Percentiles rank a stretch among this genome's conserved stretches.
These are phyloP conservation scores for Chloroclystis v-ata DNA, from an alignment of 2,888 invertebrate species.

Conservation along the genomic window DNA sequence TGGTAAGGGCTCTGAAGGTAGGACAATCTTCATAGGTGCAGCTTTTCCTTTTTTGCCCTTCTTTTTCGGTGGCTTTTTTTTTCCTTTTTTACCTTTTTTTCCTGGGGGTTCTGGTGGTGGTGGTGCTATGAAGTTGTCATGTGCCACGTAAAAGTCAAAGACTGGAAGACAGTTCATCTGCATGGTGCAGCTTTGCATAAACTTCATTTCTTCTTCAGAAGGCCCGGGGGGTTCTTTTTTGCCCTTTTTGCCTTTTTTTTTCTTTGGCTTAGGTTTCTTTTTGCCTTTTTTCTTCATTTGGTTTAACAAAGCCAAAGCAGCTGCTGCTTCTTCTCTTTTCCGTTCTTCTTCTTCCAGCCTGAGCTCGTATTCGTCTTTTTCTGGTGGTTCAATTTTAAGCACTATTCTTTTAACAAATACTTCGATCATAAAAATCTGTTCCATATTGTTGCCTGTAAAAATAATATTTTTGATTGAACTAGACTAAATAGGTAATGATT, in stretches of 20 bases:
- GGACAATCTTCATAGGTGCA: slow-evolving; percentile 42
- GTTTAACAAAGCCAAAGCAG: slow-evolving; percentile 54
- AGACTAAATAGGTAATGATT: no score
- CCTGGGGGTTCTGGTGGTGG: slow-evolving; percentile 60
- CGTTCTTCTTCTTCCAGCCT: slow-evolving; percentile 56
- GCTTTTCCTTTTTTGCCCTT: slow-evolving; percentile 50
- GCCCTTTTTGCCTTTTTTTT: slow-evolving; percentile 54
- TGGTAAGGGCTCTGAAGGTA: slow-evolving; percentile 68
- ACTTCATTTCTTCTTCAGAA: slow-evolving; percentile 71
- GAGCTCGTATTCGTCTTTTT: slow-evolving; percentile 68
- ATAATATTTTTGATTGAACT: no score
- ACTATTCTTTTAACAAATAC: slow-evolving; percentile 65
- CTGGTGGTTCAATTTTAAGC: slow-evolving; percentile 63
- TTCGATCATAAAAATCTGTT: slow-evolving; percentile 73
- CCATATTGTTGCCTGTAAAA: slow-evolving; percentile 41
- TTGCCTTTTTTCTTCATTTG: slow-evolving; percentile 37
- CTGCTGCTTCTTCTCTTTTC: slow-evolving; percentile 51
- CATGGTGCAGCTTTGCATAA: slow-evolving; percentile 66
- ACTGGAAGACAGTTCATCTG: slow-evolving; percentile 66
- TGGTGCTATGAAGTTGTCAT: slow-evolving; percentile 68
- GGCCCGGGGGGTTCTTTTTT: slow-evolving; percentile 64
- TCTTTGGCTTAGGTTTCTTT: slow-evolving; percentile 30
- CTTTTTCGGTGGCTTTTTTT: slow-evolving; percentile 35
- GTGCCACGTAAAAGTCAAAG: slow-evolving; percentile 69
- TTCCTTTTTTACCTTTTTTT: slow-evolving; percentile 44